Base-by-base conservation (phyloP, 2,797 vertebrate genomes). In the Hoplostethus atlanticus region DNA sequence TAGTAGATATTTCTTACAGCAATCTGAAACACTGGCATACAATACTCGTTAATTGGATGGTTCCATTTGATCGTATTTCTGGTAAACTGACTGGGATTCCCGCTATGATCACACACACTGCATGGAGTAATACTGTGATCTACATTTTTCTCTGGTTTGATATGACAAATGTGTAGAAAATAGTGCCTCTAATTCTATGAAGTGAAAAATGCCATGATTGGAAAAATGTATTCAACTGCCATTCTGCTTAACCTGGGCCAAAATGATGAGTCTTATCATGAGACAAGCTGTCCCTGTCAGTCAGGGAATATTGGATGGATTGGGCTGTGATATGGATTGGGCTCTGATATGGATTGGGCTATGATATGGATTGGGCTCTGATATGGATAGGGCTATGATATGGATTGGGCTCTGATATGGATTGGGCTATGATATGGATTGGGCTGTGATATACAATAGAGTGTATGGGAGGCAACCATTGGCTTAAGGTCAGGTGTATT, bases 31-130 rank as follows among this genome's bases (percentile, higher is more conserved):
- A 73, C 15, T 68, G 38, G 30, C 40, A 11, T 2, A 21, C 7
- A 6, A 31, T 53, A 65, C 44, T 6, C 52, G 11, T 5, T 16
- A 30, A 64, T 15, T 34, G 48, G 59, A 44, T 63, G 17, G 0
- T 70, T 74, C 34, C 48, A 59, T 78, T 74, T 69, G 8, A 62
- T 8, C 46, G 25, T 69, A 9, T 28, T 63, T 17, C 67, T 48
- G 31, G 31, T 21, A 54, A 80, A 61, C 16, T 25, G 12, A 58
- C 42, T 61, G 17, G 21, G 61, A 21, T 59, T 76, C 10, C 47
- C 31, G 1, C 15, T 25, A 40, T 57, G 55, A 71, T 67, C 51
- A 52, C 34, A 21, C 47, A 77, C 81, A 71, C 47, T 0, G 15
- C 15, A 17, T 0, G 16, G 15, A 55, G 36, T 5, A 62, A 63